These are phyloP conservation scores for Gymnodraco acuticeps DNA, from an alignment of 2,797 vertebrate species.

Conservation along the genomic window DNA sequence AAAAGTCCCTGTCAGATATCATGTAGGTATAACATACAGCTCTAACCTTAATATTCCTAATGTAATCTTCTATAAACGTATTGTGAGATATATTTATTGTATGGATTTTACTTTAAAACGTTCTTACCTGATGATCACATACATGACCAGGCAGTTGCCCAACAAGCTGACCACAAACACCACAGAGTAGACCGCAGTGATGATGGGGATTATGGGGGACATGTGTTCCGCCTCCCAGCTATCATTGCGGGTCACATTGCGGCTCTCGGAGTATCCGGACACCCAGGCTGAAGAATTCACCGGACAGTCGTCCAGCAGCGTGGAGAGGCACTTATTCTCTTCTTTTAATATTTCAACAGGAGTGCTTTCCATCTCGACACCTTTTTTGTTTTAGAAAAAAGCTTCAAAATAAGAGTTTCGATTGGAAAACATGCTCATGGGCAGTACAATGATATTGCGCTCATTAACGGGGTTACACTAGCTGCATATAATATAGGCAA, in stretches of 20 bases:
- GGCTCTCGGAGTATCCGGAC: conserved; percentile 75
- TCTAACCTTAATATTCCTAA: too few species aligned
- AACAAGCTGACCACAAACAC: conserved; percentile 96
- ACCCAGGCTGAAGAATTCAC: conserved; percentile 75
- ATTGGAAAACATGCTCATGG: too few species aligned
- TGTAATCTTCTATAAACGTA: too few species aligned
- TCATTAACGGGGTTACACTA: too few species aligned
- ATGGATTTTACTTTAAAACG: not conserved
- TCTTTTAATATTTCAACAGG: conserved; percentile 91
- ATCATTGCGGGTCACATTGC: conserved; percentile 74
- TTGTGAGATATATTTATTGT: too few species aligned
- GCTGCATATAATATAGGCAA: too few species aligned
- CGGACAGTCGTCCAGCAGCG: conserved; percentile 77
- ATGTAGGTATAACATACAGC: too few species aligned
- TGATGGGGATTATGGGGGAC: conserved; percentile 93
- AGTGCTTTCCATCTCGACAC: conserved; percentile 86
- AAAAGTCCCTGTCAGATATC: too few species aligned
- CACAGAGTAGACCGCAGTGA: conserved; percentile 95
- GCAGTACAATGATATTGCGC: not conserved
- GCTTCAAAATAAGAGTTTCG: not conserved
- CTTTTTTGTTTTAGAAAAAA: conserved; percentile 46
- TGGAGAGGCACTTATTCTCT: conserved; percentile 82
- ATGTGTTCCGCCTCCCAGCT: conserved; percentile 86
- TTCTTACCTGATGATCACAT: conserved; percentile 96
- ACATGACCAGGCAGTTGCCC: conserved; percentile 98